A percentile compares a stretch with the other conserved stretches of the same genome.
Conservation (phyloP, 1,140 invertebrate species). For the Eupristina koningsbergeri region DNA sequence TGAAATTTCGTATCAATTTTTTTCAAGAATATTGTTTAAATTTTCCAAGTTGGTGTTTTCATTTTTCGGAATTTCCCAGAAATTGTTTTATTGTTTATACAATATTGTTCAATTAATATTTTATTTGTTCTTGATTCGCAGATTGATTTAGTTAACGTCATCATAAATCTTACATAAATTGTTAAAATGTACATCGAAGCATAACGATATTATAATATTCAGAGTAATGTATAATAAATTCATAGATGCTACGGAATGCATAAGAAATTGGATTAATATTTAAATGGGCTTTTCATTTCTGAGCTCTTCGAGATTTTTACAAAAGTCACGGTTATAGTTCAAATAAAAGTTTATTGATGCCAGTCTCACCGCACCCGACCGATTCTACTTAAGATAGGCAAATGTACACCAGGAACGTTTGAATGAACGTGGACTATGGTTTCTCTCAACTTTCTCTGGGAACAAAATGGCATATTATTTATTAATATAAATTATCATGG, state of each 20-base stretch:
- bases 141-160: no score
- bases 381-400: slow-evolving; percentile 28
- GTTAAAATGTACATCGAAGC: not conserved
- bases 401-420: not conserved
- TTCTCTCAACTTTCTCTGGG: slow-evolving; percentile 2
- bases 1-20: not conserved
- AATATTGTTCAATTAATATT: no score
- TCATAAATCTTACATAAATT: not conserved
- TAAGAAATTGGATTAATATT: not conserved
- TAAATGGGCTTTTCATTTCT: not conserved
- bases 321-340: slow-evolving; percentile 17
- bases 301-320: not conserved
- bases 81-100: not conserved
- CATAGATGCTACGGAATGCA: not conserved
- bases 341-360: slow-evolving; percentile 14
- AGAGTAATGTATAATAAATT: not conserved
- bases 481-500: not conserved
- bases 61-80: not conserved
- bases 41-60: not conserved
- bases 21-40: not conserved
- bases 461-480: slow-evolving; percentile 2
- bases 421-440: not conserved
- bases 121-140: no score
- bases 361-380: slow-evolving; percentile 9
- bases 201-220: not conserved